A percentile compares a stretch with the other conserved stretches of the same genome.
Evolutionary conservation across 2,113 vertebrate species (phyloP).

Genomic region (Cisticola juncidis): DNA sequence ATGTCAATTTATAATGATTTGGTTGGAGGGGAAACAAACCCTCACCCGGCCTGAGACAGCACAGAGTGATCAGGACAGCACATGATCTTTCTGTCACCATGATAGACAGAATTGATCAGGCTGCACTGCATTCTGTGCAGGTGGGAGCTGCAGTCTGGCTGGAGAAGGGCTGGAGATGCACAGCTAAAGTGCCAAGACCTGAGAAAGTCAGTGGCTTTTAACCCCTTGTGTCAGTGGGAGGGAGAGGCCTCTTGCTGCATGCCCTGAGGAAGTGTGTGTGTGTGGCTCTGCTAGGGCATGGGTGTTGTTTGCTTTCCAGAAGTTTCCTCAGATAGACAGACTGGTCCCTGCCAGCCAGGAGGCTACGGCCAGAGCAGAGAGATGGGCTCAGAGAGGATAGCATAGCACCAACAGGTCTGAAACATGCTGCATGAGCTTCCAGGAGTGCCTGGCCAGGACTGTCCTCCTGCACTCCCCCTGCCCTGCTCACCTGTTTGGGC

Average conservation of each 20-base stretch:
- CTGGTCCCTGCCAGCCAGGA: background rate
- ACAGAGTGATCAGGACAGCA: constrained; percentile 13
- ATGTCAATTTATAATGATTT: background rate
- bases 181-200: background rate
- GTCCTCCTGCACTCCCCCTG: background rate
- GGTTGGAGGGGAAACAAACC: constrained; percentile 12
- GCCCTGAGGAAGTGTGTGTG: background rate
- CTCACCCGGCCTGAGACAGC: background rate
- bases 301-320: background rate
- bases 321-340: background rate
- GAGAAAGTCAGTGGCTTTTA: background rate
- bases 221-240: background rate
- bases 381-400: background rate
- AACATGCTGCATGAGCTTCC: fast-evolving
- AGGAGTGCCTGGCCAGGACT: background rate
- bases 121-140: background rate
- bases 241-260: background rate
- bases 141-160: background rate
- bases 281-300: background rate
- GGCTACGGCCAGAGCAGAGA: fast-evolving
- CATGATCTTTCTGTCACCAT: background rate
- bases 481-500: background rate
- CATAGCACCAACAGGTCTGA: background rate
- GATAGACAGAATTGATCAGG: constrained; percentile 11
- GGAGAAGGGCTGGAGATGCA: background rate